phyloP scores from a whole-genome alignment of 2,797 vertebrate genomes.

The Vultur gryphus region DNA sequence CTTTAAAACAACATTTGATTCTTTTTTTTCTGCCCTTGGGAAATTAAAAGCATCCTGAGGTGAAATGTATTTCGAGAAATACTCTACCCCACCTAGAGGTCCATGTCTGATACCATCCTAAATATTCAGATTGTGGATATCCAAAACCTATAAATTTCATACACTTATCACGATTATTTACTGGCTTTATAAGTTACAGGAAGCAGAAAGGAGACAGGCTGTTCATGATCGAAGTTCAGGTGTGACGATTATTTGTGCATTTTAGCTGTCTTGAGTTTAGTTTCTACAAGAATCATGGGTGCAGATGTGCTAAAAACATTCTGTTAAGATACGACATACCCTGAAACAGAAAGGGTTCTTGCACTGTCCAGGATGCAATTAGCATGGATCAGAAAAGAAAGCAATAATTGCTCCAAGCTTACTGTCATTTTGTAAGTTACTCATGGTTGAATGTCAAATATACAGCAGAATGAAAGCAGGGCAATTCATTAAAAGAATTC shows the following conservation, averaged over 20 bases:
- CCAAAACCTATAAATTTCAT: not conserved
- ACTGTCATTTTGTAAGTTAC: not conserved
- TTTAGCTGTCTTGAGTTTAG: not conserved
- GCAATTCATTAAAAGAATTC: not conserved
- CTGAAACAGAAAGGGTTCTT: not conserved
- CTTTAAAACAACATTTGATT: not conserved
- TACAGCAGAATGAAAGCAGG: not conserved
- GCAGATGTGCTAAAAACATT: not conserved
- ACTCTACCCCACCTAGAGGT: not conserved
- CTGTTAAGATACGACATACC: not conserved
- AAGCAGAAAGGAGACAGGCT: not conserved
- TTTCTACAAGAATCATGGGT: not conserved
- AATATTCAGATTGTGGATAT: not conserved
- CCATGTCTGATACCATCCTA: not conserved
- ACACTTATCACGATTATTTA: not conserved
- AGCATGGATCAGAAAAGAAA: not conserved
- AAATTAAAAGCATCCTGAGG: not conserved
- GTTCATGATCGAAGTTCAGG: not conserved
- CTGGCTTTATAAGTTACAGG: not conserved
- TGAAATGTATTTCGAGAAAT: not conserved
- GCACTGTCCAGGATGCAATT: not conserved
- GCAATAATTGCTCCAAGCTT: not conserved
- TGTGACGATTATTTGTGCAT: not conserved
- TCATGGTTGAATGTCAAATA: not conserved
- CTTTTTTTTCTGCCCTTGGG: not conserved